These are phyloP conservation scores for Chelonoidis abingdonii DNA, from an alignment of 2,113 vertebrate genomes.

Conservation along the genomic window DNA sequence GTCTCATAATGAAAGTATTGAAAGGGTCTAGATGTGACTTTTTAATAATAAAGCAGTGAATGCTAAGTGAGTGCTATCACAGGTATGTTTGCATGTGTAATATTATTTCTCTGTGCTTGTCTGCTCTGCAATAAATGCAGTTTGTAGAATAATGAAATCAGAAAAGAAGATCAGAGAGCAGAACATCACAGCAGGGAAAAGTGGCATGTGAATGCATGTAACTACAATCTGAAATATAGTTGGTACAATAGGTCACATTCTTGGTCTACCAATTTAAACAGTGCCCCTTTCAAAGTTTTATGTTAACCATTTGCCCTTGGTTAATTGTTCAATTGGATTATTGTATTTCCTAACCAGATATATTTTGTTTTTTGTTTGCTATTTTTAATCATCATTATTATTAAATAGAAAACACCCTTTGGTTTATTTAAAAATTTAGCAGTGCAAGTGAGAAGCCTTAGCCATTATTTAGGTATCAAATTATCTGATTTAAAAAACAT, in stretches of 20 bases:
- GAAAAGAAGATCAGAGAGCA: neutral
- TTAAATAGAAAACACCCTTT: neutral
- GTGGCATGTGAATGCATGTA: fast-evolving
- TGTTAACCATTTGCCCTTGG: neutral
- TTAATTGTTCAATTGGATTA: neutral
- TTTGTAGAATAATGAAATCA: neutral
- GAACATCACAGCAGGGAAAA: fast-evolving
- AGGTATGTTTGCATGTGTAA: neutral
- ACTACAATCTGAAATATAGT: fast-evolving
- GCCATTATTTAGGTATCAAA: neutral
- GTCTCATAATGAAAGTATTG: conserved; percentile 47
- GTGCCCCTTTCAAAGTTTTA: neutral
- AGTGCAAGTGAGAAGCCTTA: neutral
- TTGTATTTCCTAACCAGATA: neutral
- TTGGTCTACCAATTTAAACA: neutral
- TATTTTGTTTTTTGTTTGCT: neutral
- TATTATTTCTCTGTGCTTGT: neutral
- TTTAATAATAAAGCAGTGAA: neutral
- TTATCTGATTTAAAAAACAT: neutral
- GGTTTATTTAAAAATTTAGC: neutral
- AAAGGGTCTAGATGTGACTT: conserved; percentile 13
- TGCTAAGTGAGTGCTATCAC: neutral
- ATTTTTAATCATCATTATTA: neutral
- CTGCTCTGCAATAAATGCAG: neutral
- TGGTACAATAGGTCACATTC: neutral